Evolutionary conservation across 2,888 invertebrate species (phyloP).

Genomic region (Taenaris catops): DNA sequence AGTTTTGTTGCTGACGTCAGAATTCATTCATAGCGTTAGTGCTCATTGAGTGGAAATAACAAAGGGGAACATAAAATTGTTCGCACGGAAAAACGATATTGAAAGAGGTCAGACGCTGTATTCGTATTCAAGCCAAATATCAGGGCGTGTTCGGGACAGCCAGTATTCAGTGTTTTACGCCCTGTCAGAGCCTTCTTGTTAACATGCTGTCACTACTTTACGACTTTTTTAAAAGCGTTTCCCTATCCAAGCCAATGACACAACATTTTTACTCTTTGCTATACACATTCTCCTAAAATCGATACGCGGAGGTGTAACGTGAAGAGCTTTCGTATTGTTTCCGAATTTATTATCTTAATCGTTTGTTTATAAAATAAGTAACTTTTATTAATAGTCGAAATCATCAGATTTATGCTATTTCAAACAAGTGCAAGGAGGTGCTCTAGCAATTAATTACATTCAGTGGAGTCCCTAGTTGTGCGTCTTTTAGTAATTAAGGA

Average conservation of each 20-base stretch:
- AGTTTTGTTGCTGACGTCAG: slow-evolving; percentile 5
- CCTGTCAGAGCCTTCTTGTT: slow-evolving; percentile 8
- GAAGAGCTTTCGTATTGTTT: neutral
- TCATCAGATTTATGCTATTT: too few relatives aligned
- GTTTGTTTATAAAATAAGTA: neutral
- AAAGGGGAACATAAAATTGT: slow-evolving; percentile 56
- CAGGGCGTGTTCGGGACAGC: slow-evolving; percentile 53
- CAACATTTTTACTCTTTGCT: neutral
- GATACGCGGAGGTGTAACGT: neutral
- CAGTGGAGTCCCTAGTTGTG: too few relatives aligned
- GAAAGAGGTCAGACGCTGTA: slow-evolving; percentile 66
- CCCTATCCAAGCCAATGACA: slow-evolving; percentile 1
- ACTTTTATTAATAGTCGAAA: too few relatives aligned
- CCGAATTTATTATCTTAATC: neutral
- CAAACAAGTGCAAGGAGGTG: too few relatives aligned
- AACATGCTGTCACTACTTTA: slow-evolving; percentile 7
- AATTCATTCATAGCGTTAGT: slow-evolving; percentile 9
- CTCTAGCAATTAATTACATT: too few relatives aligned
- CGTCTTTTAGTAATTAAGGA: too few relatives aligned
- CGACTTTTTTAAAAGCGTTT: slow-evolving; percentile 6
- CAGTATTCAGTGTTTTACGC: slow-evolving; percentile 54
- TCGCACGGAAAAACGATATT: slow-evolving; percentile 73
- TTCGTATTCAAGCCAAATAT: slow-evolving; percentile 61
- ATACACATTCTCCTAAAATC: neutral
- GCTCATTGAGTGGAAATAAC: slow-evolving; percentile 71